A percentile compares a stretch with the other conserved stretches of the same genome.
These are phyloP conservation scores for Drosophila leonis DNA, from an alignment of 2,888 invertebrate species.

Conservation along the genomic window DNA sequence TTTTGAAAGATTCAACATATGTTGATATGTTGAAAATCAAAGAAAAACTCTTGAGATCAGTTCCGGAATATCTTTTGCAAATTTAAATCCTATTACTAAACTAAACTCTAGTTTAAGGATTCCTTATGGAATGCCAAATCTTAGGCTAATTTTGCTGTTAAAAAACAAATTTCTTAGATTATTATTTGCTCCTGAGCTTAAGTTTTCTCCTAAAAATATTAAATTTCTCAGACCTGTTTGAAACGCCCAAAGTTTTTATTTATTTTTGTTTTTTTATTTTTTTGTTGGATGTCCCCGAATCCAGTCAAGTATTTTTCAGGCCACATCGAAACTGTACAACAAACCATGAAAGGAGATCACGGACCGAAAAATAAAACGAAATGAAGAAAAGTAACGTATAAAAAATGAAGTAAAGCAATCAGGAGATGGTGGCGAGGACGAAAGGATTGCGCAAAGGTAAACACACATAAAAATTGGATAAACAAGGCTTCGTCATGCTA, in stretches of 20 bases:
- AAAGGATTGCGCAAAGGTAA: slow-evolving; percentile 73
- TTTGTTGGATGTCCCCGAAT: not conserved
- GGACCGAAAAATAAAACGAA: slow-evolving; percentile 9
- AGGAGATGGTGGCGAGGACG: slow-evolving; percentile 68
- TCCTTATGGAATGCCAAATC: too few relatives aligned
- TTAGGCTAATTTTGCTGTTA: not conserved
- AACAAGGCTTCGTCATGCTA: slow-evolving; percentile 61
- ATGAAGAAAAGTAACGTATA: slow-evolving; percentile 46
- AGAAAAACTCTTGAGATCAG: too few relatives aligned
- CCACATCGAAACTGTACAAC: slow-evolving; percentile 62
- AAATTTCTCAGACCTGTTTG: slow-evolving; percentile 26
- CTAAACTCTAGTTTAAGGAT: not conserved
- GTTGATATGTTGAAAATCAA: too few relatives aligned
- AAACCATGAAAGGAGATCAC: slow-evolving; percentile 22
- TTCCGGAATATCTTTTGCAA: too few relatives aligned
- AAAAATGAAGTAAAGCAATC: slow-evolving; percentile 30
- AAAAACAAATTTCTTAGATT: not conserved
- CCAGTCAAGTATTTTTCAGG: not conserved
- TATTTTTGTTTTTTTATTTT: not conserved
- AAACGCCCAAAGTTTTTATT: slow-evolving; percentile 8
- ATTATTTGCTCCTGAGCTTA: not conserved
- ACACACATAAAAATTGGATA: slow-evolving; percentile 53
- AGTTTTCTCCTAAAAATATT: too few relatives aligned
- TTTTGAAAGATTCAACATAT: too few relatives aligned
- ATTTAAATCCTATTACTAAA: too few relatives aligned